Evolutionary conservation across 2,797 vertebrate genomes (phyloP), one percentile per base, ranked within the genome.

Genomic region (Lepilemur septentrionalis): DNA sequence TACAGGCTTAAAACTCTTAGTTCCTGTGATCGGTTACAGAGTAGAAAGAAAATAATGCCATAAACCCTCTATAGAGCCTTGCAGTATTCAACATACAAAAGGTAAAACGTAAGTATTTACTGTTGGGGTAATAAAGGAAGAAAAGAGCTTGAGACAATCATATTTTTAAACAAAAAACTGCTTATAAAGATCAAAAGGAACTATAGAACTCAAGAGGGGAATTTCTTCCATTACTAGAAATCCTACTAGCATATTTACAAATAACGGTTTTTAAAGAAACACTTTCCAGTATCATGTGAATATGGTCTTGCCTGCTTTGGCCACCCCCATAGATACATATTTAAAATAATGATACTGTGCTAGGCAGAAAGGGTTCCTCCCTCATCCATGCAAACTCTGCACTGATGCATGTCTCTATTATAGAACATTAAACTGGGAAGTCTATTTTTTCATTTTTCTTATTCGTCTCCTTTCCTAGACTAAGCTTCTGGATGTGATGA

Each of bases 21-120:
- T 80, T 95, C 23, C 35, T 93, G 69, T 83, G 93, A 93, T 94
- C 46, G 91, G 43, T 87, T 67, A 88, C 3, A 93, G 61, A 52
- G 12, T 52, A 9, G n/a, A 30, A 78, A 82, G 69, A 83, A 90
- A 73, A 79, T 35, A 59, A 61, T n/a, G 32, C n/a, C 67, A 63
- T 65, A 75, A 67, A 85, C 30, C 11, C 30, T 87, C 32, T 32
- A 43, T 20, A 88, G 20, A 75, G 2, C 32, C 32, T 91, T 84
- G 20, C 10, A 35, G 15, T 55, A 75, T 89, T 83, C n/a, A 86
- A n/a, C 7, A 50, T 50, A 94, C 46, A 61, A 65, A 93, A 92
- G 25, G 13, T 17, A 92, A 69, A 9, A 76, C 32, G 6, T 92
- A 75, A 82, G 59, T 72, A 38, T 65, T 78, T 78, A 65, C 55